Conservation (phyloP, 2,797 vertebrate species). For the Smutsia gigantea region DNA sequence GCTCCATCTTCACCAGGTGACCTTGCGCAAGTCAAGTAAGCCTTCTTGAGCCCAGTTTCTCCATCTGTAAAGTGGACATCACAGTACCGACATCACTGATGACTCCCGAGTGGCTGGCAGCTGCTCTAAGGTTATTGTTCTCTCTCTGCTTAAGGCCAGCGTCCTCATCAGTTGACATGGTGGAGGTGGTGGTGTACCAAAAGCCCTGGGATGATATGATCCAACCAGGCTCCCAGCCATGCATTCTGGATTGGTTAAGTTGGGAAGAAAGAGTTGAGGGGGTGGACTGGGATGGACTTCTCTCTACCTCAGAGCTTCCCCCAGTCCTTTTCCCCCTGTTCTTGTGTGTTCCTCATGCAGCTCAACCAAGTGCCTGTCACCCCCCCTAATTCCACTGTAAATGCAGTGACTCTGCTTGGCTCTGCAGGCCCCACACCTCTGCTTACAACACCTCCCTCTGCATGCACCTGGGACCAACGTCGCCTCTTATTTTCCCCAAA, state of each 20-base stretch:
- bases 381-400: fast-evolving
- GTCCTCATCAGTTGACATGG: not conserved
- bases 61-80: not conserved
- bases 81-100: not conserved
- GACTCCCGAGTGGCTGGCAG: not conserved
- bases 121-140: too few relatives aligned
- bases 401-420: fast-evolving
- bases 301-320: not conserved
- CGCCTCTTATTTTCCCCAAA: not conserved
- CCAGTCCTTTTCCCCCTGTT: not conserved
- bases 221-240: not conserved
- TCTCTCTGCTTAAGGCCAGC: not conserved
- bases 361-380: not conserved
- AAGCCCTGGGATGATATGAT: not conserved
- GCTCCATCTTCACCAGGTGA: not conserved
- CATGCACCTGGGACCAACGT: not conserved
- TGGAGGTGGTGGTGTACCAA: not conserved
- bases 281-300: too few relatives aligned
- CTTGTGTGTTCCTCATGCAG: not conserved
- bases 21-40: not conserved
- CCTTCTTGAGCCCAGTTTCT: not conserved
- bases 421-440: not conserved
- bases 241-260: not conserved
- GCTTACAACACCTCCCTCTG: not conserved
- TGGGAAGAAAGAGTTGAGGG: not conserved